Evolutionary conservation across 2,113 vertebrate genomes (phyloP), one percentile per base, ranked within the genome.

Genomic region (Tupaia tana): DNA sequence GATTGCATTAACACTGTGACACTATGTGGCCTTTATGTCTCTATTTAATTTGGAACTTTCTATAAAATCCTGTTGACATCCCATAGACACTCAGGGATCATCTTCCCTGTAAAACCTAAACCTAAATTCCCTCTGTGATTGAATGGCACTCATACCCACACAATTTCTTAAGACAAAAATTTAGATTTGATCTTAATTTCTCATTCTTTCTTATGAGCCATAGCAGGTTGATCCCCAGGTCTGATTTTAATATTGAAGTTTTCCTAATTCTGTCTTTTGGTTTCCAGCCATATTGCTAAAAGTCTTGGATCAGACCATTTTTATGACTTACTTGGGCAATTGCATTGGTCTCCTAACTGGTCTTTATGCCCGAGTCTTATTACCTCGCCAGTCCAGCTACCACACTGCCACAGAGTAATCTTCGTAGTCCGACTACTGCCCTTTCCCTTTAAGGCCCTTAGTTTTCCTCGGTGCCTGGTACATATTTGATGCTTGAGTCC

Each of bases 361-460:
- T 63, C 56, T 94, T 6, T 24, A 10, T 94, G 64, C 29, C 16
- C 63, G 67, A 61, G 29, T 90, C 34, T 94, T 79, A 69, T 78
- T 22, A 84, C 16, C 19, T 52, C 22, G 56, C 69, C 29, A 43
- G 29, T 83, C 25, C 61, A 1, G 83, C 84, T 15, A 63, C 7
- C 77, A 63, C 56, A 79, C 3, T 14, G 74, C 43, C 82, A 74
- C 52, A 73, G 43, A 74, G 74, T 69, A 75, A 63, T 80, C 10
- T 77, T 89, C 52, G 69, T 87, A 70, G 22, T 83, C 19, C 61
- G 34, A 88, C 19, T 71, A 11, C 54, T 70, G 8, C 7, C 34
- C 13, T 95, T 88, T 92, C 59, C 10, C 71, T 83, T 92, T 88
- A 43, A 83, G n/a, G 71, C 22, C 63, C 75, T 91, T 95, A 31